Evolutionary conservation across 2,113 vertebrate species (phyloP), one percentile per base, ranked within the genome.

Genomic region (Mola mola): DNA sequence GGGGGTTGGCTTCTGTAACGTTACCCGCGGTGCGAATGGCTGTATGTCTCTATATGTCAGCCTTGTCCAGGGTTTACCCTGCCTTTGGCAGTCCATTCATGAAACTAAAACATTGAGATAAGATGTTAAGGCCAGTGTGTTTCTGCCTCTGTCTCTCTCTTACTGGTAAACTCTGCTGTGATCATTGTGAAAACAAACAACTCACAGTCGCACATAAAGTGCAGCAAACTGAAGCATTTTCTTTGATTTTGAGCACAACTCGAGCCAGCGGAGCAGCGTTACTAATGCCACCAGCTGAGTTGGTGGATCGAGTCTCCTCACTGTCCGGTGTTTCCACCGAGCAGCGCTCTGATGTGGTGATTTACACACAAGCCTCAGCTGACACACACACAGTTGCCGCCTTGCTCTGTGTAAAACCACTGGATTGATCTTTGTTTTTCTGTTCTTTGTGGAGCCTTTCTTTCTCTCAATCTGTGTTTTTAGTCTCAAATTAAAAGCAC

Each of bases 231-330:
- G 56, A 73, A 72, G 79, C 9, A 1, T 50, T 36, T 19, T 53
- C 51, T 75, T 79, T 71, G 67, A 72, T 69, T 69, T 62, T 50
- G 40, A 7, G 20, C 40, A n/a, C 51, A 2, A 38, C 47, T 66
- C 13, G 57, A 25, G 47, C 47, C 51, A 60, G 55, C 50, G 47
- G 46, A 24, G 49, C 44, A 42, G 68, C 53, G 36, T 82, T 53
- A 57, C 77, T 80, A 84, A 81, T 72, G 56, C 63, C 66, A 63
- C 71, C 73, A 76, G 83, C 75, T 75, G 83, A 85, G 71, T 56
- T 1, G 0, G 42, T 33, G 46, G 78, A 72, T 82, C 68, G 44
- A 34, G 65, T 67, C 60, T 24, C 55, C 40, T 42, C 41, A n/a
- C 43, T 21, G 52, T 51, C 52, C 61, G 49, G 44, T 7, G 71